Evolutionary conservation across 1,140 invertebrate genomes (phyloP), one percentile per base, ranked within the genome.

Genomic region (Piezodorus guildinii): DNA sequence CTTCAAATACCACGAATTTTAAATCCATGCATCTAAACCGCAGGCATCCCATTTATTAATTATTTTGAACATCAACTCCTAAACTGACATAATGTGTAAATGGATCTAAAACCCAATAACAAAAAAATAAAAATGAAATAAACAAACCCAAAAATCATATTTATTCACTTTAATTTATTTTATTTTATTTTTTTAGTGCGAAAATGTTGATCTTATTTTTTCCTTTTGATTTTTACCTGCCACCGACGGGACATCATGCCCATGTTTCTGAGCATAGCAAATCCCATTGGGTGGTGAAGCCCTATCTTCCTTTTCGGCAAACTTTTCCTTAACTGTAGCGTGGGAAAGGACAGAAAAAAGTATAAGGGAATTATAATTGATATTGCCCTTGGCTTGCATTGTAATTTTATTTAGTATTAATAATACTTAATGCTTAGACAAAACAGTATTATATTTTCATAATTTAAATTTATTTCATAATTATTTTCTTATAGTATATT

Each of bases 251-350:
- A 27, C 21, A 63, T n/a, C 23, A 52, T 54, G 52, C 51, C 52
- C 30, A 39, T 54, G 34, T 52, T 52, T 44, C 62, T 51, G 62
- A 39, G 52, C 49, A 52, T 52, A 17, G 21, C 34, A 23, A 56
- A 58, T 5, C 49, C 45, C 30, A 54, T 51, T 5, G 62, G 30
- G 49, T 52, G 62, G 52, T 63, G 62, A 44, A 34, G 52, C 23
- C 39, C 39, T 62, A 62, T 19, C 34, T 63, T 63, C 52, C 62
- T 19, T 49, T 63, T 63, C 30, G 62, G 62, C 25, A 54, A 52
- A 58, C 62, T 58, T 63, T 63, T 63, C 62, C 62, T 56, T 52
- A 52, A 63, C 62, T 63, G 44, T 43, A 54, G 62, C 62, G 43
- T 63, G 62, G 25, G 43, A 27, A 63, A 63, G 56, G 49, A 63